Evolutionary conservation across 2,888 invertebrate genomes (phyloP), one percentile per base, ranked within the genome.

Genomic region (Pandemis cinnamomeana): DNA sequence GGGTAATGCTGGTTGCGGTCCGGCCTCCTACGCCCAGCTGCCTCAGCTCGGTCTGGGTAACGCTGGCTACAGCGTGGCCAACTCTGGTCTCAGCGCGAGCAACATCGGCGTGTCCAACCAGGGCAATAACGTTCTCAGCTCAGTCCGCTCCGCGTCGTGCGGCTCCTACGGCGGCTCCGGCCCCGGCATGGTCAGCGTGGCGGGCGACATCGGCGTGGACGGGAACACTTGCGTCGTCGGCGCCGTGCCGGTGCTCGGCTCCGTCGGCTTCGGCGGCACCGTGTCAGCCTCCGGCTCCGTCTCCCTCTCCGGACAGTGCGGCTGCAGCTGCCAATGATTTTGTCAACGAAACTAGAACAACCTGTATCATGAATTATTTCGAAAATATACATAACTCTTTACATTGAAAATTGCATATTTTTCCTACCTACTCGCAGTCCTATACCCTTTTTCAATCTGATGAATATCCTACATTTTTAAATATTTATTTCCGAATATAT

Each of bases 161-260:
- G 81, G 79, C 72, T 78, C 74, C 60, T 82, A 81, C 77, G 82
- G 82, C 13, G 82, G 82, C 15, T 70, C 75, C n/a, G 84, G 85
- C 64, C 71, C 80, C 53, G 85, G 84, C 66, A 76, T 80, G 58
- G 75, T 83, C n/a, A 76, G 77, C 27, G 78, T 82, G 20, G 75
- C 79, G 5, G 80, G 85, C 7, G 81, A 82, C 68, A 75, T 86
- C 76, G 80, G 79, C 69, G 79, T 80, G 44, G 70, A 75, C 60
- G 79, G 84, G 70, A 80, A 78, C 62, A 82, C 84, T 27, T 77
- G 79, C 68, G 81, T 85, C 61, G 79, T 80, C 5, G 85, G 86
- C 64, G 81, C 82, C 62, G 81, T 86, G 27, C 86, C 87, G 44
- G 83, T 85, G 69, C 79, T 83, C 41, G 85, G 86, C 61, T 79